These are phyloP conservation scores for Drosophila paramelanica DNA, from an alignment of 2,888 invertebrate genomes.

Conservation along the genomic window DNA sequence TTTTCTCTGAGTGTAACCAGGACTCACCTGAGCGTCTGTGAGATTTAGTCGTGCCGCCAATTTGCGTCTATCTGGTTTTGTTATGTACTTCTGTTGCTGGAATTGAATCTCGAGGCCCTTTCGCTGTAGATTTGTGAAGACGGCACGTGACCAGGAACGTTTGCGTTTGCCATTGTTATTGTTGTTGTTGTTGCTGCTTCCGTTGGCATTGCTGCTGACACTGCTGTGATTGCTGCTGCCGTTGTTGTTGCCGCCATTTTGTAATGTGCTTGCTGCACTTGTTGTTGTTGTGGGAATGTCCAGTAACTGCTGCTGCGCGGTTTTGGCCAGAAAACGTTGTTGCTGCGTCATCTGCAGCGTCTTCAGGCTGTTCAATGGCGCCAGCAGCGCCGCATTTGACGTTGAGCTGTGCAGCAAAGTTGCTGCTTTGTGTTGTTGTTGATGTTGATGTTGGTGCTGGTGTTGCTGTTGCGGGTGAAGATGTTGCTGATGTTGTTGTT, in stretches of 20 bases:
- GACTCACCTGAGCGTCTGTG: conserved; percentile 94
- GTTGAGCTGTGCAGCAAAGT: conserved; percentile 60
- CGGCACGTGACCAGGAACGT: conserved; percentile 97
- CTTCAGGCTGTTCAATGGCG: conserved; percentile 78
- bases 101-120: conserved; percentile 97
- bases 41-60: conserved; percentile 95
- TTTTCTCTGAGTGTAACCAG: not conserved
- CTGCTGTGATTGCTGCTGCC: conserved; percentile 15
- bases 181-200: conserved; percentile 34
- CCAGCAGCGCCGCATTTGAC: conserved; percentile 66
- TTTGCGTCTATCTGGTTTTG: conserved; percentile 96
- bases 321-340: conserved; percentile 64
- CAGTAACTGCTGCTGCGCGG: conserved; percentile 69
- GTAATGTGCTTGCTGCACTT: conserved; percentile 27
- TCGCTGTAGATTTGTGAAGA: conserved; percentile 97
- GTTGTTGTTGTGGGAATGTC: conserved; percentile 62
- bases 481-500: conserved; percentile 44
- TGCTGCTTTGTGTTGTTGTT: conserved; percentile 49
- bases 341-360: conserved; percentile 76
- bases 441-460: conserved; percentile 51
- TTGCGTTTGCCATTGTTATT: conserved; percentile 88
- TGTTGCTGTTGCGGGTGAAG: conserved; percentile 53
- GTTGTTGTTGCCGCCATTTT: conserved; percentile 43
- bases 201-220: conserved; percentile 28
- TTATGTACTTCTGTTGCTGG: conserved; percentile 97